Evolutionary conservation across 2,113 vertebrate species (phyloP).

Genomic region (Pipa parva): DNA sequence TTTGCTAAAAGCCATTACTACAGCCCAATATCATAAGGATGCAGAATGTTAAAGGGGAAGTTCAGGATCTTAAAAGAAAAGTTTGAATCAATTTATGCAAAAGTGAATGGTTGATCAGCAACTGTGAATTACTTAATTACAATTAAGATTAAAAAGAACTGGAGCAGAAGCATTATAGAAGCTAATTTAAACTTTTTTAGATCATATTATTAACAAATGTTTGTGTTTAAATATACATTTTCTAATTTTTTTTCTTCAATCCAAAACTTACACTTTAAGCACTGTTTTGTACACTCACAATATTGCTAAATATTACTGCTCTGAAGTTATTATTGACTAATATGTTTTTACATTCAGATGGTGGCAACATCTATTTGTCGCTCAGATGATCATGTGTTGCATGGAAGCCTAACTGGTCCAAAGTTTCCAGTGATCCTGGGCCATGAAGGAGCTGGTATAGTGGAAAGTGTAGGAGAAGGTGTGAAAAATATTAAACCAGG

Average conservation of each 20-base stretch:
- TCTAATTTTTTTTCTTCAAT: neutral
- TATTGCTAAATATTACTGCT: neutral
- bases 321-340: neutral
- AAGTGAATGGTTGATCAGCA: no score
- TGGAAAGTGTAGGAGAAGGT: slow-evolving; percentile 69
- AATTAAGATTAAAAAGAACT: no score
- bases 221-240: no score
- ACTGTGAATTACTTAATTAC: no score
- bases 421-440: slow-evolving; percentile 64
- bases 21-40: no score
- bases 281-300: neutral
- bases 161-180: no score
- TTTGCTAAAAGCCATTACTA: no score
- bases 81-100: no score
- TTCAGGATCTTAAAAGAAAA: no score
- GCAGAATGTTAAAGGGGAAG: no score
- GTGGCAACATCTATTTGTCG: slow-evolving; percentile 73
- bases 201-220: no score
- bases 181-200: no score
- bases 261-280: neutral
- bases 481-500: slow-evolving; percentile 70
- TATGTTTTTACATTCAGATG: slow-evolving; percentile 58
- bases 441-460: slow-evolving; percentile 70
- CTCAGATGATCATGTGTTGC: slow-evolving; percentile 64
- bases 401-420: slow-evolving; percentile 51